Evolutionary conservation across 2,113 vertebrate species (phyloP).

Genomic region (Thalassarche chlororhynchos): DNA sequence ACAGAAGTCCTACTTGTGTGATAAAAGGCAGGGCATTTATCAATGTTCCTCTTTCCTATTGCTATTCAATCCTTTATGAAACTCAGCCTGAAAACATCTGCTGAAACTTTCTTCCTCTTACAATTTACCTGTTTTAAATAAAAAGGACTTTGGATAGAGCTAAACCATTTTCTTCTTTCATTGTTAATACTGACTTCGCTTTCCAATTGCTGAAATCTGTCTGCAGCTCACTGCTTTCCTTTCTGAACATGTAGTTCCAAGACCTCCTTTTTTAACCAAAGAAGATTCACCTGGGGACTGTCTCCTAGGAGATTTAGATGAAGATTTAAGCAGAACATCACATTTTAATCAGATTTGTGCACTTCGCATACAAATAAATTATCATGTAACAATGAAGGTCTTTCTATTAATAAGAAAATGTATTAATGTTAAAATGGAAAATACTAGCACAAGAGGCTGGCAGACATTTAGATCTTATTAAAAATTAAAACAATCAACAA

Average conservation of each 20-base stretch:
- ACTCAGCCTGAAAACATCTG: slow-evolving; percentile 60
- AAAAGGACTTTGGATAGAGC: slow-evolving; percentile 28
- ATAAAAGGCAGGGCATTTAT: slow-evolving; percentile 68
- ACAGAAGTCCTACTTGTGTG: slow-evolving; percentile 68
- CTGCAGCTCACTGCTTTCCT: slow-evolving; percentile 42
- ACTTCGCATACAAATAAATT: slow-evolving; percentile 48
- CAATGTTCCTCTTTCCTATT: slow-evolving; percentile 65
- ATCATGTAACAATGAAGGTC: slow-evolving; percentile 6
- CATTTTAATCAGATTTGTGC: slow-evolving; percentile 65
- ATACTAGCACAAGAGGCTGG: background rate
- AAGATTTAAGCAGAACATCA: slow-evolving; percentile 48
- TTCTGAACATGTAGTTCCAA: slow-evolving; percentile 67
- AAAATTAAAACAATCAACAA: slow-evolving; percentile 45
- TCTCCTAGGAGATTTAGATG: slow-evolving; percentile 49
- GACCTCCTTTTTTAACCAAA: slow-evolving; percentile 47
- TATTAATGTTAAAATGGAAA: slow-evolving; percentile 53
- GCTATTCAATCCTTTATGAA: slow-evolving; percentile 75
- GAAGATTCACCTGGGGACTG: slow-evolving; percentile 44
- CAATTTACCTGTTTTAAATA: slow-evolving; percentile 32
- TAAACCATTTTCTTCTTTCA: slow-evolving; percentile 52
- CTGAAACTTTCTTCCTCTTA: slow-evolving; percentile 30
- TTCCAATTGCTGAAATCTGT: slow-evolving; percentile 39
- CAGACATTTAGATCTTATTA: slow-evolving; percentile 56
- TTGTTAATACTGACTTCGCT: slow-evolving; percentile 53
- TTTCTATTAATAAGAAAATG: slow-evolving; percentile 26